phyloP scores from a whole-genome alignment of 35 echinoderm and acorn worm genomes.

The Chiridota heheva region DNA sequence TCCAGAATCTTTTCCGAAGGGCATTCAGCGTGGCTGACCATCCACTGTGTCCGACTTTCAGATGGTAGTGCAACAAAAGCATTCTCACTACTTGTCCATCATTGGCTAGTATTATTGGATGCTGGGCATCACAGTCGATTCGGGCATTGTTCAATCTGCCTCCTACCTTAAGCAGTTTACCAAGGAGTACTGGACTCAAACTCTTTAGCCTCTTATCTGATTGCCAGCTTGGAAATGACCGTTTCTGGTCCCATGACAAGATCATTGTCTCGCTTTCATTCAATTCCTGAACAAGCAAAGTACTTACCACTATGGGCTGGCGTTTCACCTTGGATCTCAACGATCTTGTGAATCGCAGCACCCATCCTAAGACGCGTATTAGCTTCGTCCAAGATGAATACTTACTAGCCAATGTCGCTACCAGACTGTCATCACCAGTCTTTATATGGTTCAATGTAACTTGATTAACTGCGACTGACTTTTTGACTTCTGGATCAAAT shows the following conservation, averaged over 20 bases:
- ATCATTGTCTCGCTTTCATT: constrained; percentile 30
- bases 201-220: constrained; percentile 8
- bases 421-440: not conserved
- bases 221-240: constrained; percentile 25
- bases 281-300: constrained; percentile 30
- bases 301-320: not conserved
- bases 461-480: not conserved
- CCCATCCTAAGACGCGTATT: constrained; percentile 25
- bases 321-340: constrained; percentile 3
- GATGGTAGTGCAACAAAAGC: constrained; percentile 4
- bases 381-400: constrained; percentile 40
- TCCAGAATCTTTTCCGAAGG: constrained; percentile 32
- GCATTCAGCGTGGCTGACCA: constrained; percentile 12
- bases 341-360: constrained; percentile 15
- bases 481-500: constrained; percentile 38
- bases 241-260: constrained; percentile 22
- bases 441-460: not conserved
- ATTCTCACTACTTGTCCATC: constrained; percentile 10
- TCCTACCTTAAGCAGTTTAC: constrained; percentile 31
- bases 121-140: constrained; percentile 48
- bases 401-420: constrained; percentile 1
- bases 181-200: constrained; percentile 23
- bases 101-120: constrained; percentile 50
- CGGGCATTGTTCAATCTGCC: constrained; percentile 45
- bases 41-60: constrained; percentile 25